Conservation (phyloP, 2,797 vertebrate species). For the Argentina silus region DNA sequence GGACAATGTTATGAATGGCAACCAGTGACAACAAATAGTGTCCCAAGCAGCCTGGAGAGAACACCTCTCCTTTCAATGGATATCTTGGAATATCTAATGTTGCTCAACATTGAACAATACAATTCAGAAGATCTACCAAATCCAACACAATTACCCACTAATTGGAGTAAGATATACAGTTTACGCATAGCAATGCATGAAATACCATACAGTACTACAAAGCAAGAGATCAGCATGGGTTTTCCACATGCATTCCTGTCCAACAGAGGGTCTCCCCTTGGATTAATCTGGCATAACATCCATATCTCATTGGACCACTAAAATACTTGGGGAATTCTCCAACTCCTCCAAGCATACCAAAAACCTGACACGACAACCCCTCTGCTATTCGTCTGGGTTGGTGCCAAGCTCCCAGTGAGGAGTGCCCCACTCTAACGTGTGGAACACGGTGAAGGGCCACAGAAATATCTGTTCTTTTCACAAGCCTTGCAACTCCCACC, state of each 20-base stretch:
- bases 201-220: neutral
- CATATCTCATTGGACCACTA: conserved; percentile 55
- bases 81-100: too few species aligned
- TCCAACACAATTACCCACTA: too few species aligned
- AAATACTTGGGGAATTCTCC: conserved; percentile 53
- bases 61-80: too few species aligned
- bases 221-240: neutral
- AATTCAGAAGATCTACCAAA: too few species aligned
- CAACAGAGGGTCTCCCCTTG: conserved; percentile 30
- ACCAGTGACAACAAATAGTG: neutral
- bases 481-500: conserved; percentile 49
- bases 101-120: too few species aligned
- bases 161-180: too few species aligned
- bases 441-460: conserved; percentile 43
- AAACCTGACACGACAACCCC: conserved; percentile 57
- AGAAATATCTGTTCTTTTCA: conserved; percentile 42
- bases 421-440: conserved; percentile 36
- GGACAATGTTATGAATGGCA: conserved; percentile 2
- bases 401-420: conserved; percentile 50
- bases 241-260: neutral
- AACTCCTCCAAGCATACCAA: conserved; percentile 66
- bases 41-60: too few species aligned
- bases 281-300: conserved; percentile 50
- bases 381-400: conserved; percentile 44
- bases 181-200: neutral